Evolutionary conservation across 2,797 vertebrate species (phyloP).

Genomic region (Malurus splendens): DNA sequence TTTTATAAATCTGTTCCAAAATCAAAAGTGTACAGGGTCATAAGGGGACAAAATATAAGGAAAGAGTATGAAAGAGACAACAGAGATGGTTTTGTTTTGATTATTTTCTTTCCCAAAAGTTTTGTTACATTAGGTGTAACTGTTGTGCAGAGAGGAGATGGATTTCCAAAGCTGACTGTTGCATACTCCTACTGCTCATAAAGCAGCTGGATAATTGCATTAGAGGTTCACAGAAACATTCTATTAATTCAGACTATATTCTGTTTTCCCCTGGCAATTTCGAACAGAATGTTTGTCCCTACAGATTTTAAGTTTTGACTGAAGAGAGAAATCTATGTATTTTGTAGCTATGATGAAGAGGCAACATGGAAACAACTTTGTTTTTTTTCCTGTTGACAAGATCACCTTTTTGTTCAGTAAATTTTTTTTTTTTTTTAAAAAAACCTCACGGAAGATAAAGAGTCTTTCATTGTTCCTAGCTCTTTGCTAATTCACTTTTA

Average conservation of each 20-base stretch:
- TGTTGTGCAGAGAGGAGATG: not conserved
- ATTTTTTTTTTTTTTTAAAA: not conserved
- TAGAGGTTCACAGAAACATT: not conserved
- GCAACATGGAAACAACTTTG: not conserved
- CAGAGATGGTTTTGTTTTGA: not conserved
- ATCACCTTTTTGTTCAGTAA: not conserved
- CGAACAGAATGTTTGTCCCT: not conserved
- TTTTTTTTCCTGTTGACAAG: not conserved
- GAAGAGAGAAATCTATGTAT: not conserved
- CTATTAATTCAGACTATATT: not conserved
- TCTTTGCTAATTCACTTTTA: not conserved
- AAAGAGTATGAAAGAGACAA: not conserved
- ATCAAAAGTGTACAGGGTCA: not conserved
- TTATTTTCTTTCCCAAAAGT: not conserved
- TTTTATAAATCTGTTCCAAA: not conserved
- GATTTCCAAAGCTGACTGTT: not conserved
- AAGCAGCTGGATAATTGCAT: not conserved
- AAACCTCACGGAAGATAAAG: not conserved
- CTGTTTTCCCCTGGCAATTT: not conserved
- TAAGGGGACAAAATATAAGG: not conserved
- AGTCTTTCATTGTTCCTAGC: not conserved
- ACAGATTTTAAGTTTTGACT: slow-evolving; percentile 1
- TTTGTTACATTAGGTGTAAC: not conserved
- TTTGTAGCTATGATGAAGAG: not conserved
- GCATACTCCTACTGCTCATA: not conserved